A percentile compares a stretch with the other conserved stretches of the same genome.
These are phyloP conservation scores for Tethya wilhelma DNA, from an alignment of 37 sponge, comb jelly and placozoan genomes.

Conservation along the genomic window DNA sequence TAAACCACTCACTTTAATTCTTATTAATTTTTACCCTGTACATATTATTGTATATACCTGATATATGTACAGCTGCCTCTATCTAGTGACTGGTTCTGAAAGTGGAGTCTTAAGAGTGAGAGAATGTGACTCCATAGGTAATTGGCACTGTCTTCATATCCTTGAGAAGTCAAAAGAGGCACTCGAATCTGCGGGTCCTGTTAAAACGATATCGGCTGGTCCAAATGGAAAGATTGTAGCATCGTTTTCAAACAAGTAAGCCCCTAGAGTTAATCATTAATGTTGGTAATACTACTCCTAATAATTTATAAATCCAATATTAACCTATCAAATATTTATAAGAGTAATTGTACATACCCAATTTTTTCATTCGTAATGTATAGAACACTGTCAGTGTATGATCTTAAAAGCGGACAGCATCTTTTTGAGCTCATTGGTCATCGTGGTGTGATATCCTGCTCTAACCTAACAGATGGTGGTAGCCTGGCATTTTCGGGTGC, in stretches of 20 bases:
- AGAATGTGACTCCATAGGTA: neutral
- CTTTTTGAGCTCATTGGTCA: slow-evolving; percentile 34
- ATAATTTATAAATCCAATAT: neutral
- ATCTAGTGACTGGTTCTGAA: neutral
- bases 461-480: slow-evolving; percentile 24
- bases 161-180: too few species aligned
- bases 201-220: neutral
- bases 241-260: too few species aligned
- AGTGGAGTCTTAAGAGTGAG: neutral
- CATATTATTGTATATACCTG: too few species aligned
- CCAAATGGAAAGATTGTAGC: neutral
- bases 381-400: slow-evolving; percentile 47
- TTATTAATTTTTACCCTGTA: neutral
- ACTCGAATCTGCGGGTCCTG: neutral
- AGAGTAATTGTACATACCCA: neutral
- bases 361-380: neutral
- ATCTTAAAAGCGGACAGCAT: slow-evolving; percentile 16
- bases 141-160: neutral
- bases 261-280: neutral
- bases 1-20: neutral
- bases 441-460: neutral
- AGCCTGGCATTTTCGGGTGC: slow-evolving; percentile 51
- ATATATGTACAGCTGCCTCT: too few species aligned
- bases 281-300: neutral
- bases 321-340: neutral